phyloP scores from a whole-genome alignment of 2,888 invertebrate genomes.

The Eupithecia abbreviata region DNA sequence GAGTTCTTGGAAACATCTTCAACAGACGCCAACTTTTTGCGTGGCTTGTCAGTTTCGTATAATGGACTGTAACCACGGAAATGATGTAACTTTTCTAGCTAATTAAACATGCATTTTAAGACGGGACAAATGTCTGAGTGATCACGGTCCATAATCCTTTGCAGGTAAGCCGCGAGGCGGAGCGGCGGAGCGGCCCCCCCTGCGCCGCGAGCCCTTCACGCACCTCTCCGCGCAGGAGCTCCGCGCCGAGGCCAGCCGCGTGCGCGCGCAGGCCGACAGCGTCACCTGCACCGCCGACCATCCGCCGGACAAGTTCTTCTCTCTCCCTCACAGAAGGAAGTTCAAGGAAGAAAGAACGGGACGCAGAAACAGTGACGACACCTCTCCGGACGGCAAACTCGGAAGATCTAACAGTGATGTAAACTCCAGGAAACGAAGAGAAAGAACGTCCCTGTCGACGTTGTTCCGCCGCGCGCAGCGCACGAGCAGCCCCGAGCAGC shows the following conservation, averaged over 20 bases:
- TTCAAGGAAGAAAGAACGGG: constrained; percentile 67
- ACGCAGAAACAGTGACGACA: constrained; percentile 83
- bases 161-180: constrained; percentile 80
- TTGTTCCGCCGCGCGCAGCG: constrained; percentile 85
- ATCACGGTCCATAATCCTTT: constrained; percentile 40
- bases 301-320: constrained; percentile 87
- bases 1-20: constrained; percentile 18
- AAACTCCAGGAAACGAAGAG: constrained; percentile 72
- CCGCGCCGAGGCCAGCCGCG: constrained; percentile 89
- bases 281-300: constrained; percentile 86
- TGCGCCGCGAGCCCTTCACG: constrained; percentile 84
- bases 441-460: constrained; percentile 87
- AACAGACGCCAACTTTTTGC: constrained; percentile 16
- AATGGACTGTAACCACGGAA: constrained; percentile 1
- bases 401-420: constrained; percentile 85
- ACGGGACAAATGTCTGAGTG: background rate
- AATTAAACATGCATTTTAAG: background rate
- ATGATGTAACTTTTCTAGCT: background rate
- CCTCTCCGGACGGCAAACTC: constrained; percentile 71
- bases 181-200: constrained; percentile 64
- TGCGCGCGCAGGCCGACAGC: constrained; percentile 89
- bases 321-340: constrained; percentile 86
- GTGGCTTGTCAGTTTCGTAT: constrained; percentile 1
- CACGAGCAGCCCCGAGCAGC: constrained; percentile 72
- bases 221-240: constrained; percentile 88